These are phyloP conservation scores for Thaumatotibia leucotreta DNA, from an alignment of 1,140 invertebrate genomes.

Conservation along the genomic window DNA sequence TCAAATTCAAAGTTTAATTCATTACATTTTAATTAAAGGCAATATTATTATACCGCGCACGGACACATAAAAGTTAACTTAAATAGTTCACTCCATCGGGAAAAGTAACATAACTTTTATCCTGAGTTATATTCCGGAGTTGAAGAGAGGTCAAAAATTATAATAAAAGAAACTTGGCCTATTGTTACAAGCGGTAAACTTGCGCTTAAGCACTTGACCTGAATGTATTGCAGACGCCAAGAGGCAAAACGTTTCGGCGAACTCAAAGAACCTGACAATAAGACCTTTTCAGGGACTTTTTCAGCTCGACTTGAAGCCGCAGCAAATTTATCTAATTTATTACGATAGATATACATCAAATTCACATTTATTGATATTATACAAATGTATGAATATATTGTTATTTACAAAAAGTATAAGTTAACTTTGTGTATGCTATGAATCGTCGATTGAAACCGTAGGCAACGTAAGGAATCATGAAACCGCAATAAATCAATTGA, in stretches of 20 bases:
- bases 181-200: background rate
- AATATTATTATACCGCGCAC: background rate
- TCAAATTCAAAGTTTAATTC: background rate
- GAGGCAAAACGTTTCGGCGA: background rate
- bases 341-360: too few species aligned
- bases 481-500: too few species aligned
- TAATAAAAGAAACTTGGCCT: background rate
- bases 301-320: background rate
- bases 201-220: background rate
- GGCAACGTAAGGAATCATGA: too few species aligned
- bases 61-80: background rate
- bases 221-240: constrained; percentile 5
- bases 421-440: too few species aligned
- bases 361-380: too few species aligned
- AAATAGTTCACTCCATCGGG: background rate
- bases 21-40: background rate
- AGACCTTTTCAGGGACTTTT: background rate
- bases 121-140: background rate
- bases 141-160: background rate
- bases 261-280: background rate
- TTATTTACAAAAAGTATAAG: too few species aligned
- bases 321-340: too few species aligned
- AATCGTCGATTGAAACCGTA: too few species aligned
- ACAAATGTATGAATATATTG: too few species aligned
- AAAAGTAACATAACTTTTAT: background rate